Percentiles rank a stretch among this genome's conserved stretches.
Evolutionary conservation across 2,797 vertebrate species (phyloP).

Genomic region (Fringilla coelebs): DNA sequence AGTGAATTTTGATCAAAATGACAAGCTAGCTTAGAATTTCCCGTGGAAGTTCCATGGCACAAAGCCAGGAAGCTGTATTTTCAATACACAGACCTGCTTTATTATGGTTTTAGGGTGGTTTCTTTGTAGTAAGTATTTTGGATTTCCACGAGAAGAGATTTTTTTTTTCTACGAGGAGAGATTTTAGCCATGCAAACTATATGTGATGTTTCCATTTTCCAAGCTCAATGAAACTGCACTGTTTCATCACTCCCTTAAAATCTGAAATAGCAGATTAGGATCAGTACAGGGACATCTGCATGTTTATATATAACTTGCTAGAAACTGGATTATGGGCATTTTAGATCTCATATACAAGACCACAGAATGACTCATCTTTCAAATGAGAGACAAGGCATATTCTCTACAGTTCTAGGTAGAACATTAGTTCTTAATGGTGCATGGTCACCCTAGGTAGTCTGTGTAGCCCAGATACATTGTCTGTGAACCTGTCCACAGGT

Average conservation of each 20-base stretch:
- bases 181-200: background rate
- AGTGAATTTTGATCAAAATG: constrained; percentile 3
- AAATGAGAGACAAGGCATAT: background rate
- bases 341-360: background rate
- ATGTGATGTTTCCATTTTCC: background rate
- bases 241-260: background rate
- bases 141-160: background rate
- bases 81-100: background rate
- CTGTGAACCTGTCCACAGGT: background rate
- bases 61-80: background rate
- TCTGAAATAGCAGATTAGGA: background rate
- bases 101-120: background rate
- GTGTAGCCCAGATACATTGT: fast-evolving
- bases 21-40: background rate
- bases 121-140: background rate
- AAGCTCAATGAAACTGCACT: background rate
- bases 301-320: background rate
- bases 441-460: background rate
- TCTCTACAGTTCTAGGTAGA: background rate
- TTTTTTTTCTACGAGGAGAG: background rate
- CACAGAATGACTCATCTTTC: background rate
- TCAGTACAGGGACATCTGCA: background rate
- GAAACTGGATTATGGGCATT: background rate
- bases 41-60: background rate
- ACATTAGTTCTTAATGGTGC: background rate